Evolutionary conservation across 2,797 vertebrate species (phyloP), one percentile per base, ranked within the genome.

Genomic region (Melanotaenia nigrans): DNA sequence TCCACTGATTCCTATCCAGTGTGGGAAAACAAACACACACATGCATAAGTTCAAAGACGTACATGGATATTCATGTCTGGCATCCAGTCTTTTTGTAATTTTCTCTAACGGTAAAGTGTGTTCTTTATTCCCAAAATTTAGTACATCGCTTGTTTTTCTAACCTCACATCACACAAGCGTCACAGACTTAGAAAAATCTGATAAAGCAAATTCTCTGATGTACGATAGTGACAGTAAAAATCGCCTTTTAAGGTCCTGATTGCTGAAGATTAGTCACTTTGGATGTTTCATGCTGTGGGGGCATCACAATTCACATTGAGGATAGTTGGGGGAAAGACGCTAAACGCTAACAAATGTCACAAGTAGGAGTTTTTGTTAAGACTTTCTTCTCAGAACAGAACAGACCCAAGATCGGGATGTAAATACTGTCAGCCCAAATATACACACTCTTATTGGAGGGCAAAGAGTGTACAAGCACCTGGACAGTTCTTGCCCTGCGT

Each of bases 21-120:
- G 93, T 95, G 94, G 94, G 94, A 95, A 95, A 92, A 85, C n/a
- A 75, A 71, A 71, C 57, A 61, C 32, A 71, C 25, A 77, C 16
- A 59, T 55, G 47, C 64, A 71, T 47, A 65, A 25, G 60, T 30
- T 66, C 13, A 63, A 3, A 32, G 74, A 70, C 65, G 74, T 35
- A 9, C 5, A 10, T 68, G 49, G 60, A 58, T 58, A 51, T 69
- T 33, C 16, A 63, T 16, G 14, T 24, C 20, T 36, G 25, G 20
- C 35, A 53, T 7, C 14, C 54, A 6, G 22, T 24, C 42, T 38
- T 61, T 55, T 22, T 36, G 54, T 22, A 35, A 5, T 42, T 57
- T 33, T 57, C 18, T 56, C 13, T 60, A 32, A 25, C 61, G 1
- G 7, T 57, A 35, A 30, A 53, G 33, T 0, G 1, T 30, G 24